Conservation (phyloP, 2,797 vertebrate genomes). For the Rhinella marina region DNA sequence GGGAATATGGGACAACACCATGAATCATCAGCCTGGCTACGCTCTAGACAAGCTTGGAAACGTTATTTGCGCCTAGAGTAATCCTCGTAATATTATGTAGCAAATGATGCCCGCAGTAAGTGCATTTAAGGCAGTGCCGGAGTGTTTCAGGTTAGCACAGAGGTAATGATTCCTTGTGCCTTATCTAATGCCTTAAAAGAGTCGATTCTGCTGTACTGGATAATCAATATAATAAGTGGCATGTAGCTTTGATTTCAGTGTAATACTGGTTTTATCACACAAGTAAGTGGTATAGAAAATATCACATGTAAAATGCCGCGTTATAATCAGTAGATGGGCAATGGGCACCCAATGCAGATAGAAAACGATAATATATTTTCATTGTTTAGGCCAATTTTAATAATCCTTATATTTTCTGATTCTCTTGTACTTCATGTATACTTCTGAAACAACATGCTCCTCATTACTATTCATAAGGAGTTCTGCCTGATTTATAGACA, state of each 20-base stretch:
- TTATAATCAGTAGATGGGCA: too few relatives aligned
- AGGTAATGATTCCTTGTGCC: constrained; percentile 2
- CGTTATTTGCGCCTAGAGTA: constrained; percentile 37
- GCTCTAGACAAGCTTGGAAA: constrained; percentile 11
- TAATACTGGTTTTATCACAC: background rate
- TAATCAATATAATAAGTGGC: background rate
- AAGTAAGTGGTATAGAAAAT: background rate
- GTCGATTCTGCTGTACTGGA: background rate
- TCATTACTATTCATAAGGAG: background rate
- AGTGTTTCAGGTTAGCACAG: constrained; percentile 5
- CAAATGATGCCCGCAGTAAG: constrained; percentile 41
- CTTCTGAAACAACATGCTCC: background rate
- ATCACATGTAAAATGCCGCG: background rate
- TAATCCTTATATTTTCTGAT: background rate
- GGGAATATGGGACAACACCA: constrained; percentile 51
- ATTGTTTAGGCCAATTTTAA: background rate
- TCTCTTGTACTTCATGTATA: background rate
- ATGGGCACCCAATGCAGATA: too few relatives aligned
- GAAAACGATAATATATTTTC: too few relatives aligned
- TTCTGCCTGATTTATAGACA: background rate
- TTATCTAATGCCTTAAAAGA: background rate
- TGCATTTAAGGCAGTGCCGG: background rate
- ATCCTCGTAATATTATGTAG: constrained; percentile 22
- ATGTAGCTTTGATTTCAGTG: constrained; percentile 37
- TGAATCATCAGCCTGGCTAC: constrained; percentile 45